Percentiles rank a stretch among this genome's conserved stretches.
Evolutionary conservation across 23 tunicate genomes (phyloP).

Genomic region (Trididemnum clinides): DNA sequence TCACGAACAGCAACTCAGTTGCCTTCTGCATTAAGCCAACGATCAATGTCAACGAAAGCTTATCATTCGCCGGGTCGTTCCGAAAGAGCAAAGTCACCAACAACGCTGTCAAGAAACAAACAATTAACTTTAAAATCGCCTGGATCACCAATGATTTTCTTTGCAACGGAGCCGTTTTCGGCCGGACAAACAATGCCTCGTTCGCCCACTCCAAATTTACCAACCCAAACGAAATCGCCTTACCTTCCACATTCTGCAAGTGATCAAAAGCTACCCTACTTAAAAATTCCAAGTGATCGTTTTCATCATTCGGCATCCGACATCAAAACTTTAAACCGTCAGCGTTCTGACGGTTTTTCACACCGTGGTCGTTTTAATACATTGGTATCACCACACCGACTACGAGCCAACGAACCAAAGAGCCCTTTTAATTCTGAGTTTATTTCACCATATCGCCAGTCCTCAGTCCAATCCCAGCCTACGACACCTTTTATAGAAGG

Average conservation of each 20-base stretch:
- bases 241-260: background rate
- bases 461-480: background rate
- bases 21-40: background rate
- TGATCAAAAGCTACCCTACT: background rate
- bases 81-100: background rate
- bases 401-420: background rate
- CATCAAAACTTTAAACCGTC: background rate
- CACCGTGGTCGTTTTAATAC: too few species aligned
- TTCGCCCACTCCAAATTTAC: background rate
- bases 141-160: background rate
- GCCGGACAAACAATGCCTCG: too few species aligned
- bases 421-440: background rate
- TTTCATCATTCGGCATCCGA: background rate
- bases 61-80: background rate
- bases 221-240: background rate
- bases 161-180: too few species aligned
- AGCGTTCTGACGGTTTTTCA: background rate
- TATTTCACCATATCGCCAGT: background rate
- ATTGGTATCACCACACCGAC: background rate
- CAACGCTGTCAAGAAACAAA: background rate
- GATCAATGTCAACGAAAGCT: background rate
- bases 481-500: conserved; percentile 20
- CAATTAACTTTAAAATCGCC: background rate
- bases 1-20: background rate
- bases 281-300: background rate